Base-by-base conservation (phyloP, 2,888 invertebrate species). In the Venustoraphidia nigricollis region DNA sequence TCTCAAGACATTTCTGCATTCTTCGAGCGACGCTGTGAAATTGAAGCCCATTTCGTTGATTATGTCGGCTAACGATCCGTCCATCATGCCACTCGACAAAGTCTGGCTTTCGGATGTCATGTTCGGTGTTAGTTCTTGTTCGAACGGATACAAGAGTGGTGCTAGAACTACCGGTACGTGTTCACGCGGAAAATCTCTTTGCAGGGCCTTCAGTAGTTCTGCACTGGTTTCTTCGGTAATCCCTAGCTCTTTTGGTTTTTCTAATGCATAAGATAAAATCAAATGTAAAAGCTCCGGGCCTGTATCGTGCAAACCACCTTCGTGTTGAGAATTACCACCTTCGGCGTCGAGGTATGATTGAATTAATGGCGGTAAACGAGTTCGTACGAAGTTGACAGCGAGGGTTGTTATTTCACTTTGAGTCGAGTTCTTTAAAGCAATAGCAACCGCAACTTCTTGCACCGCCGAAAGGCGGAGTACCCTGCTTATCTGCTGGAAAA, bases 41-140 rank as follows among this genome's bases (percentile, higher is more conserved):
- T 80, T 74, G 68, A 90, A 93, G 47, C 96, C 93, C 62, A 95
- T 78, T 69, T 97, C 96, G 64, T 86, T 78, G 60, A 96, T 81
- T 61, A 94, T 76, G 62, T 94, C 94, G 54, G 91, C 84, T 62
- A 90, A 70, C 52, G 86, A 79, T 62, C 80, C 81, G 58, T 84
- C 85, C 67, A 74, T 72, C 78, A 79, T 83, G 68, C 73, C 72
- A 65, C 72, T 73, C 51, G 69, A 63, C 56, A 63, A 59, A 51
- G 59, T 60, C 54, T 60, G 66, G 70, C 77, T 67, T 57, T 75
- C 74, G 57, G 76, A 73, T 57, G 77, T 73, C 76, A 78, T 77
- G 63, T 75, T 74, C 52, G 77, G 72, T 50, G 78, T 74, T 58
- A 76, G 70, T 68, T 80, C 77, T 54, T 77, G 77, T 65, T 81